Evolutionary conservation across 2,113 vertebrate genomes (phyloP), one percentile per base, ranked within the genome.

Genomic region (Sitta europaea): DNA sequence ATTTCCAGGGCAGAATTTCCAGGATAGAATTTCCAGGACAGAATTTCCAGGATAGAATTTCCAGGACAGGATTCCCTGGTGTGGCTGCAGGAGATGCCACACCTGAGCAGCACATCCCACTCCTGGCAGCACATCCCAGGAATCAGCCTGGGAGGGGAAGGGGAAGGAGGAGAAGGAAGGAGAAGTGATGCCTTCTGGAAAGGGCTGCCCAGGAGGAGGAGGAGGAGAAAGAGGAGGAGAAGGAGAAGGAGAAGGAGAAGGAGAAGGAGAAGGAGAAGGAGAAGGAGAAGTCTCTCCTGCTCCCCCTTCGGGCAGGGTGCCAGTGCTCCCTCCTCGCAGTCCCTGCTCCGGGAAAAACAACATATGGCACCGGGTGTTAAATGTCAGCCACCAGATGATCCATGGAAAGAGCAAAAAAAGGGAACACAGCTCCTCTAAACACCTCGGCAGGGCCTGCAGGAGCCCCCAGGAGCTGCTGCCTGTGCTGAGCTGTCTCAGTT

Each of bases 291-390:
- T 42, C 71, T 66, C 25, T 71, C 9, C 58, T 12, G 76, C 90
- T 93, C 67, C 73, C 35, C 77, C 85, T 89, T 66, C 18, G 91
- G 97, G 96, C 96, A 94, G 78, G 81, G 11, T 67, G 95, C 96
- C 97, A 97, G 94, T 15, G 2, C 82, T 94, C 89, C 92, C 82
- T 94, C 90, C 83, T 43, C 50, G 68, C 94, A 53, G 89, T 97
- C 67, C 6, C 92, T 88, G 91, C 66, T 25, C 88, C 11, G 83
- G 87, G 86, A 93, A 93, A 96, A 97, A 95, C 94, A 97, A 95
- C 98, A 98, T 96, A 97, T 96, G 98, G 97, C 85, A 54, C 1
- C 2, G 36, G 4, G 61, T 76, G 86, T 86, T 59, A 48, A 93
- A 74, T 66, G 95, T 77, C 72, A 36, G 83, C 90, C 96, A 89